These are phyloP conservation scores for Acrocyrtus sp. DNA, from an alignment of 2,888 invertebrate genomes.

Conservation along the genomic window DNA sequence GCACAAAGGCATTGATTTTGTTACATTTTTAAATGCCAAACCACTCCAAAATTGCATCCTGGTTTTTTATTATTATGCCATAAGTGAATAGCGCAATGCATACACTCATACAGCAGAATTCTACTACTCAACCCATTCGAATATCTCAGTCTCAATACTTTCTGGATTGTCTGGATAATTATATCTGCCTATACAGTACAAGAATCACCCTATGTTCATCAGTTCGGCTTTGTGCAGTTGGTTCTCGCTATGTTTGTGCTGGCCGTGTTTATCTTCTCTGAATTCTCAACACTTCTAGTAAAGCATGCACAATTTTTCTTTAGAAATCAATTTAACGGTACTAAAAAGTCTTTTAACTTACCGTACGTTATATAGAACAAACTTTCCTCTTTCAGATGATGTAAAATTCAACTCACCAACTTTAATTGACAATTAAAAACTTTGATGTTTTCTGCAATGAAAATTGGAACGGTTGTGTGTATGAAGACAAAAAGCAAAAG, in stretches of 20 bases:
- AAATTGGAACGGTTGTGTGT: conserved; percentile 49
- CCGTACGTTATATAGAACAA: conserved; percentile 10
- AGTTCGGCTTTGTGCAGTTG: too few relatives aligned
- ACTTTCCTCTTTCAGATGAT: conserved; percentile 36
- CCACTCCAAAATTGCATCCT: too few relatives aligned
- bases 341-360: conserved; percentile 19
- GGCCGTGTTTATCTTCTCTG: too few relatives aligned
- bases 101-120: too few relatives aligned
- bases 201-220: neutral
- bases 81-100: too few relatives aligned
- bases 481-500: conserved; percentile 39
- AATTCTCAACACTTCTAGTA: conserved; percentile 2
- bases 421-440: conserved; percentile 24
- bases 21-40: too few relatives aligned
- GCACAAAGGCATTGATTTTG: too few relatives aligned
- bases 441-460: conserved; percentile 42
- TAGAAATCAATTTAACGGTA: neutral
- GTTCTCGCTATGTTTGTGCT: conserved; percentile 16
- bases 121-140: too few relatives aligned
- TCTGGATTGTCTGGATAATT: too few relatives aligned
- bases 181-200: neutral
- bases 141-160: too few relatives aligned
- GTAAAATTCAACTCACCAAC: conserved; percentile 13
- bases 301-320: conserved; percentile 31
- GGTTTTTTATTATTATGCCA: too few relatives aligned